Conservation (phyloP, 2,797 vertebrate species). For the Channallabes apus region DNA sequence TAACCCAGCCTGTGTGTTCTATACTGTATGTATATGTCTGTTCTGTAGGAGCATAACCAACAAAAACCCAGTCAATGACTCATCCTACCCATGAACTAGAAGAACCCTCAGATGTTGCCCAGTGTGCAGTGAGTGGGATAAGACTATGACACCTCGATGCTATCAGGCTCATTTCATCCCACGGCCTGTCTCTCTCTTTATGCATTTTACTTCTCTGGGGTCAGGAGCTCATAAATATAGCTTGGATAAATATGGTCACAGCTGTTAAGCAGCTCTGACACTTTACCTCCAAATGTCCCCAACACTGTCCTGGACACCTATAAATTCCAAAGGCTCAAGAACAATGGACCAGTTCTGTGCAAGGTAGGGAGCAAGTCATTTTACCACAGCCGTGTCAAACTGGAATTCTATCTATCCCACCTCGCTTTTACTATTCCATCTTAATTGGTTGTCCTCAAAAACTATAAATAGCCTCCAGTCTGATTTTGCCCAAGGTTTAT, state of each 20-base stretch:
- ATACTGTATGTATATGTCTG: conserved; percentile 19
- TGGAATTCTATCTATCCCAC: conserved; percentile 35
- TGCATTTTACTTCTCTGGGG: conserved; percentile 35
- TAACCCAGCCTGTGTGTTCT: not conserved
- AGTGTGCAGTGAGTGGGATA: conserved; percentile 14
- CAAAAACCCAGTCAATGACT: conserved; percentile 20
- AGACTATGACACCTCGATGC: conserved; percentile 31
- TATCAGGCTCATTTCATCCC: conserved; percentile 27
- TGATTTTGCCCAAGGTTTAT: not conserved
- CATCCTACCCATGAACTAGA: conserved; percentile 14
- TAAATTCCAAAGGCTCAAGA: conserved; percentile 59
- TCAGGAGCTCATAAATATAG: conserved; percentile 61
- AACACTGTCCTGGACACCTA: conserved; percentile 54
- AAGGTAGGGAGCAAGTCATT: conserved; percentile 48
- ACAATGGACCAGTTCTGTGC: conserved; percentile 41
- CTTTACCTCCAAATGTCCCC: conserved; percentile 69
- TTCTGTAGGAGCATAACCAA: conserved; percentile 9
- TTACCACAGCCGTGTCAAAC: conserved; percentile 36
- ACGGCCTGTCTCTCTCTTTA: conserved; percentile 6
- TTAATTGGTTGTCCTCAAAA: conserved; percentile 48
- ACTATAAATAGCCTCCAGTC: conserved; percentile 16
- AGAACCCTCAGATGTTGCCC: not conserved
- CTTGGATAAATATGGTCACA: conserved; percentile 69
- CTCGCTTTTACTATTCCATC: conserved; percentile 35
- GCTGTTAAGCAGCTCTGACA: conserved; percentile 65